Percentiles rank a stretch among this genome's conserved stretches.
Conservation (phyloP, 2,797 vertebrate species). For the Argyrosomus regius region DNA sequence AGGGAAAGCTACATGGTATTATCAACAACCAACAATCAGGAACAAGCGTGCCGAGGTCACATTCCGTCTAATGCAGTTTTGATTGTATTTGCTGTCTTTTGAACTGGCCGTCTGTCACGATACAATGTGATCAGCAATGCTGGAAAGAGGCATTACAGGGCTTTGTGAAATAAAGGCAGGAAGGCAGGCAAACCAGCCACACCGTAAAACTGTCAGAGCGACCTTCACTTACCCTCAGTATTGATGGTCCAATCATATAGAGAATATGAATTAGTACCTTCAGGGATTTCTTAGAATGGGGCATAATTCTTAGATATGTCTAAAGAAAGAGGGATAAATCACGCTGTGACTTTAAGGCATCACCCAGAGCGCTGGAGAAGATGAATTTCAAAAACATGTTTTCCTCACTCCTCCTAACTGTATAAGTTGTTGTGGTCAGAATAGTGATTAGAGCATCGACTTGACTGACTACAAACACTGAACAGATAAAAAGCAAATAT, state of each 20-base stretch:
- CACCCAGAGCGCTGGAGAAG: slow-evolving; percentile 59
- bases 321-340: slow-evolving; percentile 76
- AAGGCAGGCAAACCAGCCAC: slow-evolving; percentile 59
- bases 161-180: slow-evolving; percentile 51
- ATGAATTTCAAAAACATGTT: slow-evolving; percentile 72
- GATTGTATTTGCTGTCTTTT: slow-evolving; percentile 68
- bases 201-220: slow-evolving; percentile 77
- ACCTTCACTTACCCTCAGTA: slow-evolving; percentile 83
- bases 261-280: slow-evolving; percentile 82
- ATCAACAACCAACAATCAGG: slow-evolving; percentile 37
- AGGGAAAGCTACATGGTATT: slow-evolving; percentile 36
- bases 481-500: slow-evolving; percentile 9
- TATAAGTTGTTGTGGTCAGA: slow-evolving; percentile 49
- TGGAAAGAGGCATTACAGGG: slow-evolving; percentile 44
- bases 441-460: slow-evolving; percentile 51
- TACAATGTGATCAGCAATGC: slow-evolving; percentile 59
- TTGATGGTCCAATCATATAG: slow-evolving; percentile 83
- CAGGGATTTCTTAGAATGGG: slow-evolving; percentile 77
- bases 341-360: slow-evolving; percentile 61
- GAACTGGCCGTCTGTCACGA: slow-evolving; percentile 55
- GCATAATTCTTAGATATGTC: slow-evolving; percentile 77
- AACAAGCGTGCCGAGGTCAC: slow-evolving; percentile 38
- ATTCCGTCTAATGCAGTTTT: slow-evolving; percentile 60
- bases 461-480: slow-evolving; percentile 29
- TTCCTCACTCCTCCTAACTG: slow-evolving; percentile 46